Percentiles rank a stretch among this genome's conserved stretches.
These are phyloP conservation scores for Upupa epops DNA, from an alignment of 2,113 vertebrate species.

Conservation along the genomic window DNA sequence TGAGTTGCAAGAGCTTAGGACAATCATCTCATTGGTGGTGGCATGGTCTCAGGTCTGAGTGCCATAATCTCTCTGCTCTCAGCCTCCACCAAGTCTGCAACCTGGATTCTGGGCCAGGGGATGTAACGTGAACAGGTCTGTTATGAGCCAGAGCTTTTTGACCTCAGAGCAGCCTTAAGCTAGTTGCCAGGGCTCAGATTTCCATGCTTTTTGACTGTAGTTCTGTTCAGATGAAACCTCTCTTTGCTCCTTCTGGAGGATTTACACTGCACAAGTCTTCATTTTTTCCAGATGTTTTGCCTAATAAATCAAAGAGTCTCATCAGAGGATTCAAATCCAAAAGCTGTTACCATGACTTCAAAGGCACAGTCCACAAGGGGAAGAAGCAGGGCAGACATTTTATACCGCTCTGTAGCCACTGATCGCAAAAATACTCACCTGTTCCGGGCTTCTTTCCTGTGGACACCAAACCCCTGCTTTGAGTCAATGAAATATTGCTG, in stretches of 20 bases:
- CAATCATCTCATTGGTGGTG: not conserved
- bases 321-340: conserved; percentile 53
- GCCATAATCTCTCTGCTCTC: not conserved
- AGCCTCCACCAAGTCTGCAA: not conserved
- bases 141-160: not conserved
- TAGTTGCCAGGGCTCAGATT: not conserved
- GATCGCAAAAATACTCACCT: not conserved
- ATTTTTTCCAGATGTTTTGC: conserved; percentile 74
- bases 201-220: conserved; percentile 25
- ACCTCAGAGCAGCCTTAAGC: not conserved
- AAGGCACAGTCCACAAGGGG: conserved; percentile 38
- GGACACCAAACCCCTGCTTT: not conserved
- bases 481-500: not conserved
- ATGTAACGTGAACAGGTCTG: not conserved
- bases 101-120: not conserved
- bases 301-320: conserved; percentile 68
- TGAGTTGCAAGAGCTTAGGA: not conserved
- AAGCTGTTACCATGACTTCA: conserved; percentile 70
- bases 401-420: not conserved
- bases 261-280: conserved; percentile 56
- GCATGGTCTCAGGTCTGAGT: not conserved
- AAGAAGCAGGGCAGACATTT: conserved; percentile 41
- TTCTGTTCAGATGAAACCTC: conserved; percentile 23
- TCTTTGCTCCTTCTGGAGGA: conserved; percentile 14
- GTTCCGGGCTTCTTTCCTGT: not conserved